A percentile compares a stretch with the other conserved stretches of the same genome.
These are phyloP conservation scores for Charadrius vociferus DNA, from an alignment of 2,113 vertebrate genomes.

Conservation along the genomic window DNA sequence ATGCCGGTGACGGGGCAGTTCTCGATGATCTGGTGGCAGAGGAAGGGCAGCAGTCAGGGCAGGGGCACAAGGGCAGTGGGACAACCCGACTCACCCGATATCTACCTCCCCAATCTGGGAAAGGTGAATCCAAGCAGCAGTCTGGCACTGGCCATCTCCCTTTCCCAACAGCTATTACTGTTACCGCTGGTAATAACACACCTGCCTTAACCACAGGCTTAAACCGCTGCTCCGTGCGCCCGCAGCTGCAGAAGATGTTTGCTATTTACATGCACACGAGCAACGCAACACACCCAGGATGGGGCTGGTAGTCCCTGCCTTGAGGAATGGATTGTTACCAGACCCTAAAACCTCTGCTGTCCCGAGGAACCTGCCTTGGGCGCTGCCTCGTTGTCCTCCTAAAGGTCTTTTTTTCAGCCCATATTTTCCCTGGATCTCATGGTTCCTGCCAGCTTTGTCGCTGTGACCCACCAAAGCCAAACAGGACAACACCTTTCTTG, in stretches of 20 bases:
- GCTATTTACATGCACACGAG: background rate
- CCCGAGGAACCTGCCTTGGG: background rate
- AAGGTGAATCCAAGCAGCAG: rapidly evolving
- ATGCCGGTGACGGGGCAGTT: constrained; percentile 93
- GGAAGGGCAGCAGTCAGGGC: background rate
- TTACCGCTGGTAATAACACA: background rate
- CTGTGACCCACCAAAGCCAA: background rate
- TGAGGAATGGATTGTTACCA: background rate
- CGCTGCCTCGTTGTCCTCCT: background rate
- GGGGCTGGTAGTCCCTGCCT: background rate
- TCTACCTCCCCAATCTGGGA: background rate
- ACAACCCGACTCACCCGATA: rapidly evolving
- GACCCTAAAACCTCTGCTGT: background rate
- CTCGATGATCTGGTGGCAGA: constrained; percentile 86
- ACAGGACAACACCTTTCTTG: background rate
- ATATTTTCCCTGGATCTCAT: rapidly evolving
- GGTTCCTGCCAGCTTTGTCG: background rate
- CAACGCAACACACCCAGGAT: background rate
- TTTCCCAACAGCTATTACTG: background rate
- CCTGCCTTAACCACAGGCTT: background rate
- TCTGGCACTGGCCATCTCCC: background rate
- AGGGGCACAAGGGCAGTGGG: background rate
- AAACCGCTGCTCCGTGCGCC: background rate
- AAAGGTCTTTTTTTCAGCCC: background rate
- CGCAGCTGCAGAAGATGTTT: background rate